These are phyloP conservation scores for Sylvia borin DNA, from an alignment of 2,797 vertebrate genomes.

Conservation along the genomic window DNA sequence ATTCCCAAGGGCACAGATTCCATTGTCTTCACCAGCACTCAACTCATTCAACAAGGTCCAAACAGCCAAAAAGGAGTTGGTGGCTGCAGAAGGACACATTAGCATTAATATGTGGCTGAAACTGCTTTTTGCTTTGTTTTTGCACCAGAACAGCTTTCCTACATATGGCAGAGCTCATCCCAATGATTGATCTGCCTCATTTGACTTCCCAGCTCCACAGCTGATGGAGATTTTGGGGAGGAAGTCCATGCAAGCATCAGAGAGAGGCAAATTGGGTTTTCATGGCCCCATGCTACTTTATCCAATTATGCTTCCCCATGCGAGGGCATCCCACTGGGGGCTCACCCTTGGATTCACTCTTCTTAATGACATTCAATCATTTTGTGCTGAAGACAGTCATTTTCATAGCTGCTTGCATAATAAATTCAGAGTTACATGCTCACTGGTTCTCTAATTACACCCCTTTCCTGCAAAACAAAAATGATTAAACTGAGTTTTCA, in stretches of 20 bases:
- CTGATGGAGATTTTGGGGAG: neutral
- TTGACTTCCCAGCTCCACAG: conserved; percentile 9
- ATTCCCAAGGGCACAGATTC: neutral
- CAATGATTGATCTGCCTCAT: conserved; percentile 28
- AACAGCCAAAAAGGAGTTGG: neutral
- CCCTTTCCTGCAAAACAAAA: conserved; percentile 52
- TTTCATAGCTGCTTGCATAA: conserved; percentile 63
- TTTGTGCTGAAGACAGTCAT: conserved; percentile 69
- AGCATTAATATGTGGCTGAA: neutral
- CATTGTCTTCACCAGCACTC: neutral
- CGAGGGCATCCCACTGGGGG: conserved; percentile 53
- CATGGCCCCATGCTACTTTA: conserved; percentile 59
- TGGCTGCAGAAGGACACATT: neutral
- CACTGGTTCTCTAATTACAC: conserved; percentile 63
- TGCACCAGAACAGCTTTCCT: neutral
- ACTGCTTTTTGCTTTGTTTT: neutral
- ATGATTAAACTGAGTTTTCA: conserved; percentile 45
- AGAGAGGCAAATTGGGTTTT: conserved; percentile 50
- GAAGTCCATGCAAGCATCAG: conserved; percentile 9
- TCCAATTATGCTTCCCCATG: conserved; percentile 49
- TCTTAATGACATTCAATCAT: conserved; percentile 68
- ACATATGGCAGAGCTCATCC: conserved; percentile 28
- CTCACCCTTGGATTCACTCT: conserved; percentile 62
- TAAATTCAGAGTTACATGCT: conserved; percentile 67
- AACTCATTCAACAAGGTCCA: rapidly evolving